Conservation (phyloP, 2,113 vertebrate species). For the Grammomys dolichurus region DNA sequence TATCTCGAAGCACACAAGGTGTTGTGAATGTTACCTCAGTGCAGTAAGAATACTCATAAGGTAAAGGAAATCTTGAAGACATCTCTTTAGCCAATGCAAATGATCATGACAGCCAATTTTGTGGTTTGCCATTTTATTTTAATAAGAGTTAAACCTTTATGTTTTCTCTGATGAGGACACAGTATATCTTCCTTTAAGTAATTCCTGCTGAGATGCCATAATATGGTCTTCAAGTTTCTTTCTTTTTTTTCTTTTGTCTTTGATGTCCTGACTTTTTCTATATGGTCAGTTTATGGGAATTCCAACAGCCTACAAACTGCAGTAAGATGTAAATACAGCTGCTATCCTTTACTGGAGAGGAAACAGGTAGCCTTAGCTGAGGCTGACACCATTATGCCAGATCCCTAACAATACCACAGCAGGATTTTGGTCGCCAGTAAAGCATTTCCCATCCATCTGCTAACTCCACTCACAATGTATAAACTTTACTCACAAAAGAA, state of each 20-base stretch:
- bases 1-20: not conserved
- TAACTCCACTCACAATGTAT: constrained; percentile 44
- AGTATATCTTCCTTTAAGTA: constrained; percentile 24
- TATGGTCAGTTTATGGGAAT: not conserved
- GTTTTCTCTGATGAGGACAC: constrained; percentile 34
- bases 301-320: constrained; percentile 32
- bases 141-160: constrained; percentile 15
- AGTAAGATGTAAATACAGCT: not conserved
- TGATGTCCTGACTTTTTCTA: not conserved
- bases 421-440: constrained; percentile 59
- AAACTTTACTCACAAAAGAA: constrained; percentile 47
- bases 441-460: constrained; percentile 69
- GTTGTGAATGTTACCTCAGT: not conserved
- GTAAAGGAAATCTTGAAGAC: not conserved
- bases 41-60: not conserved
- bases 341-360: not conserved
- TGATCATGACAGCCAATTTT: not conserved
- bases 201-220: not conserved
- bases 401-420: constrained; percentile 25
- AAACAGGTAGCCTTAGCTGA: constrained; percentile 33
- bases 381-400: constrained; percentile 31
- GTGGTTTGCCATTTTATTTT: constrained; percentile 9
- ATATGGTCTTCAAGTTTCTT: not conserved
- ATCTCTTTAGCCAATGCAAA: constrained; percentile 1
- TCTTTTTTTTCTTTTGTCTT: not conserved